Conservation (phyloP, 2,888 invertebrate species). For the Microctonus aethiopoides region DNA sequence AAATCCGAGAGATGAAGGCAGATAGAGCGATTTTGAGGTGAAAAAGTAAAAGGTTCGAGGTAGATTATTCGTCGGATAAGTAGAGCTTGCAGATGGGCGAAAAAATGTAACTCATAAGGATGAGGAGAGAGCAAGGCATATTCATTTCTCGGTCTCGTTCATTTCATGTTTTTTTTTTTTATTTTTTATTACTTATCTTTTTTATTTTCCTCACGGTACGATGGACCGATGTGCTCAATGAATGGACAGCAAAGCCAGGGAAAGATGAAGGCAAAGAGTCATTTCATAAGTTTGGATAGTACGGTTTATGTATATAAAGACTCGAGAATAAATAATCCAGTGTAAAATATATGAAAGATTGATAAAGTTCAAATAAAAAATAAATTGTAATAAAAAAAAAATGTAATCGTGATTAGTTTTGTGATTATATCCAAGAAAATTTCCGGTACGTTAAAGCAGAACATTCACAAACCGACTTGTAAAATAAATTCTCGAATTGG, state of each 20-base stretch:
- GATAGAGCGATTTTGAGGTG: not conserved
- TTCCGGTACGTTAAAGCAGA: too few relatives aligned
- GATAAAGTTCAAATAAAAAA: too few relatives aligned
- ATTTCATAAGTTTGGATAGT: not conserved
- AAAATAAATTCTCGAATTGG: too few relatives aligned
- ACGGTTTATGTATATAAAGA: too few relatives aligned
- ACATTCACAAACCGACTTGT: too few relatives aligned
- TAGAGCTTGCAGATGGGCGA: constrained; percentile 29
- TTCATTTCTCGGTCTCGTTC: constrained; percentile 12
- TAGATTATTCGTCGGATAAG: constrained; percentile 49
- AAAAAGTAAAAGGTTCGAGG: constrained; percentile 43
- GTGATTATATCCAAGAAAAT: too few relatives aligned
- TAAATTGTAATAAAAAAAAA: too few relatives aligned
- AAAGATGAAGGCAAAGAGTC: constrained; percentile 23
- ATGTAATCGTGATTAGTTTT: too few relatives aligned
- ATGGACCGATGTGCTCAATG: not conserved
- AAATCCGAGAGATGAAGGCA: constrained; percentile 17
- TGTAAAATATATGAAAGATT: too few relatives aligned
- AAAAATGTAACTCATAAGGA: constrained; percentile 26
- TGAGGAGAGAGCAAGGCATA: constrained; percentile 28
- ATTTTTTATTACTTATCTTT: constrained; percentile 25
- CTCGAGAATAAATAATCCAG: not conserved
- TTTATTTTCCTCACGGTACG: constrained; percentile 21
- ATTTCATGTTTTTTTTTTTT: constrained; percentile 26
- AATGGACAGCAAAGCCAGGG: constrained; percentile 41